A percentile compares a stretch with the other conserved stretches of the same genome.
phyloP scores from a whole-genome alignment of 2,888 invertebrate species.

The Drosophila colorata region DNA sequence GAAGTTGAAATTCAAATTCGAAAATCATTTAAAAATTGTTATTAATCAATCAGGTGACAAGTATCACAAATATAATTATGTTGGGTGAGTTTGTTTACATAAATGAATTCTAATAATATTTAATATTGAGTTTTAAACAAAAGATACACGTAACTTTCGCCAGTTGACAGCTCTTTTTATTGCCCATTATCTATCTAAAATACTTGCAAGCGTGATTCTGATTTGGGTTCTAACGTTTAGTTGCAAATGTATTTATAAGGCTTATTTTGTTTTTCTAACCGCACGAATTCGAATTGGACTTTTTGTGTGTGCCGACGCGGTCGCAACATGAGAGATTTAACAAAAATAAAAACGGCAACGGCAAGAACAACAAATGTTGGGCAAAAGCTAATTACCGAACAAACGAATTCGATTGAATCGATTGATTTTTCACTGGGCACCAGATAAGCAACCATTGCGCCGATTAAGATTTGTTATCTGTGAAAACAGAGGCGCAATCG shows the following conservation, averaged over 20 bases:
- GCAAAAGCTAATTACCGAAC: conserved; percentile 80
- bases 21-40: too few relatives aligned
- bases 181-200: background rate
- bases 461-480: conserved; percentile 84
- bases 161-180: background rate
- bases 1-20: too few relatives aligned
- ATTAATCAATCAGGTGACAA: too few relatives aligned
- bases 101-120: too few relatives aligned
- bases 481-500: conserved; percentile 82
- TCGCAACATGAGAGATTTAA: background rate
- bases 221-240: conserved; percentile 4
- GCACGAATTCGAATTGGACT: too few relatives aligned
- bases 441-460: conserved; percentile 76
- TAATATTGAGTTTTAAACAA: too few relatives aligned
- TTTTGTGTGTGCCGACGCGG: background rate
- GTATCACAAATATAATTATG: too few relatives aligned
- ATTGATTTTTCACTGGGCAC: conserved; percentile 70
- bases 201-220: conserved; percentile 1
- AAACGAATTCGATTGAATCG: conserved; percentile 73
- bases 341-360: conserved; percentile 10
- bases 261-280: conserved; percentile 44
- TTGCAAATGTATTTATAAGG: conserved; percentile 44
- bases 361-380: conserved; percentile 58
- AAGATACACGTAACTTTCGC: background rate
- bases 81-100: too few relatives aligned